Conservation (phyloP, 2,888 invertebrate species). For the Bellardia pandia region DNA sequence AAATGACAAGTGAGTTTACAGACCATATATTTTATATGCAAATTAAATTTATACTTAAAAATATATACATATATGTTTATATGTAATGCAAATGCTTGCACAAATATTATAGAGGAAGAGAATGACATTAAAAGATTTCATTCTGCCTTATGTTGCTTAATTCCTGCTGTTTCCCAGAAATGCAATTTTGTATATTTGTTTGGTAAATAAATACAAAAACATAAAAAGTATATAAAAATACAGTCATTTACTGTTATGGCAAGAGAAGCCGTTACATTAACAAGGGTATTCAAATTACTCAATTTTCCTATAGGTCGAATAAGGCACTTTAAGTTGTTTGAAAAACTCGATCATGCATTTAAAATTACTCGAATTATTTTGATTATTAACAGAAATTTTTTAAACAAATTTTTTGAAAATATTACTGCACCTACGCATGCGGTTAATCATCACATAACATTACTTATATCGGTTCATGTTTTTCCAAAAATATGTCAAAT, state of each 20-base stretch:
- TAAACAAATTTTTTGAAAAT: too few relatives aligned
- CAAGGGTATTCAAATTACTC: too few relatives aligned
- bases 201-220: constrained; percentile 1
- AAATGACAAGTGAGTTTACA: constrained; percentile 58
- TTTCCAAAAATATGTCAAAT: too few relatives aligned
- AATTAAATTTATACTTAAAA: constrained; percentile 24
- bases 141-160: constrained; percentile 39
- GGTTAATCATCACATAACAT: too few relatives aligned
- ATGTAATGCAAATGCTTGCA: neutral
- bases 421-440: too few relatives aligned
- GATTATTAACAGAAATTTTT: too few relatives aligned
- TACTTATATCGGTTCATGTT: too few relatives aligned
- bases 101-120: neutral
- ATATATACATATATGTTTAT: constrained; percentile 2
- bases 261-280: neutral
- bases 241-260: constrained; percentile 52
- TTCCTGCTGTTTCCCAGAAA: constrained; percentile 22
- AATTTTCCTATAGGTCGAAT: too few relatives aligned
- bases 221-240: constrained; percentile 29
- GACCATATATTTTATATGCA: constrained; percentile 41
- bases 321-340: too few relatives aligned
- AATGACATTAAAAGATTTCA: neutral
- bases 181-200: neutral
- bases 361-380: too few relatives aligned
- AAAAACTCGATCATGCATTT: too few relatives aligned